Conservation (phyloP, 2,797 vertebrate species). For the Gymnopithys bicolor region DNA sequence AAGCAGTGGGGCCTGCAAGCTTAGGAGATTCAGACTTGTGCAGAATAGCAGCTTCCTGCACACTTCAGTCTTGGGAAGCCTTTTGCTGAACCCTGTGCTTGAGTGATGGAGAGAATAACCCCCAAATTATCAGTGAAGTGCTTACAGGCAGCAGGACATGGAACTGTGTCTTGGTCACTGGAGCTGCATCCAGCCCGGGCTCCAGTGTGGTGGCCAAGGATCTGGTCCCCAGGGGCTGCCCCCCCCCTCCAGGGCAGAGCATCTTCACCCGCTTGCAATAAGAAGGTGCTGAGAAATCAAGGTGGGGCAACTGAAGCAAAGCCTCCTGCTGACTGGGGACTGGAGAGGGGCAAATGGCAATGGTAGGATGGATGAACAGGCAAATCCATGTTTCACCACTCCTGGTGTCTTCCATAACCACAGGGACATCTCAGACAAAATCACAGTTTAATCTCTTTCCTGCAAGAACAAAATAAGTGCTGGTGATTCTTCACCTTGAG, state of each 20-base stretch:
- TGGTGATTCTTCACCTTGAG: slow-evolving; percentile 32
- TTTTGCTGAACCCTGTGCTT: background rate
- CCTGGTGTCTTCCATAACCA: background rate
- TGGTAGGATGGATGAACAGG: background rate
- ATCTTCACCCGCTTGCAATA: background rate
- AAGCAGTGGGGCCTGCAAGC: background rate
- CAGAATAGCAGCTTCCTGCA: slow-evolving; percentile 7
- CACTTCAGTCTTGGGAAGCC: background rate
- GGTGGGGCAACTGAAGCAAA: background rate
- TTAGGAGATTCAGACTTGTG: slow-evolving; percentile 31
- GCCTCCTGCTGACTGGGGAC: background rate
- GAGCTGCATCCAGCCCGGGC: background rate
- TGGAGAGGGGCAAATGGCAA: background rate
- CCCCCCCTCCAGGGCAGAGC: background rate
- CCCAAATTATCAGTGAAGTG: background rate
- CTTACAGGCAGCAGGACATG: background rate
- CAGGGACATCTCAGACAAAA: background rate
- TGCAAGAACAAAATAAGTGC: background rate
- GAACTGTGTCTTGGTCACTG: background rate
- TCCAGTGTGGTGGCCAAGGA: background rate
- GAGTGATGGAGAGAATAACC: background rate
- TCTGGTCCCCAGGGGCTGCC: background rate
- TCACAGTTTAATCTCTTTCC: background rate
- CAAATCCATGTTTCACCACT: background rate
- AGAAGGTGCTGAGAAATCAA: background rate